phyloP scores from a whole-genome alignment of 2,113 vertebrate species.

The Octodon degus region DNA sequence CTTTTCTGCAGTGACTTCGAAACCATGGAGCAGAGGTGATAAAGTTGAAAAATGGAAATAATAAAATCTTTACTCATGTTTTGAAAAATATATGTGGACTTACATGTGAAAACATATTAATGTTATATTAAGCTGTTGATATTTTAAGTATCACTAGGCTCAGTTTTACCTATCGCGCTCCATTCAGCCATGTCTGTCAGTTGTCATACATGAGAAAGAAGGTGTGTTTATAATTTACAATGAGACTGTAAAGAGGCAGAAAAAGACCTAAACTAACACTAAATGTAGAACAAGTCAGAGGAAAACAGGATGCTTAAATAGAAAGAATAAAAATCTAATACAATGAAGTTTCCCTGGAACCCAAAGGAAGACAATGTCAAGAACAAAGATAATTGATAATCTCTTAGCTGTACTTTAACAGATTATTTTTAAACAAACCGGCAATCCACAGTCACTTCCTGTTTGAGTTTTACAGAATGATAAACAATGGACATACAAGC shows the following conservation, averaged over 20 bases:
- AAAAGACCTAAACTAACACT: background rate
- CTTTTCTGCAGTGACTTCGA: background rate
- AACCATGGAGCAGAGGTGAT: background rate
- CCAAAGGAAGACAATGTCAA: background rate
- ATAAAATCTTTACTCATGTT: background rate
- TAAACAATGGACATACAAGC: background rate
- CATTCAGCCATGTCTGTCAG: background rate
- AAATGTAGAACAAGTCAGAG: background rate
- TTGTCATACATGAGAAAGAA: background rate
- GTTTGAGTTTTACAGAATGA: background rate
- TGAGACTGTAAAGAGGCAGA: background rate
- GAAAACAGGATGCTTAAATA: background rate
- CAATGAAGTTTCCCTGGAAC: background rate
- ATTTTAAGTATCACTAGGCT: background rate
- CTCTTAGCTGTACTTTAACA: background rate
- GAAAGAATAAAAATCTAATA: background rate
- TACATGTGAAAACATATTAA: background rate
- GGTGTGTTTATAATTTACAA: background rate
- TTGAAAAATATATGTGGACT: background rate
- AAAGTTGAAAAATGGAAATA: background rate
- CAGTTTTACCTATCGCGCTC: background rate
- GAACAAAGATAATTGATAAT: background rate
- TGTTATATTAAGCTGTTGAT: background rate
- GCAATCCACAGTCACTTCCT: background rate
- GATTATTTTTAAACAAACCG: background rate